These are phyloP conservation scores for Myocastor coypus DNA, from an alignment of 2,113 vertebrate species.

Conservation along the genomic window DNA sequence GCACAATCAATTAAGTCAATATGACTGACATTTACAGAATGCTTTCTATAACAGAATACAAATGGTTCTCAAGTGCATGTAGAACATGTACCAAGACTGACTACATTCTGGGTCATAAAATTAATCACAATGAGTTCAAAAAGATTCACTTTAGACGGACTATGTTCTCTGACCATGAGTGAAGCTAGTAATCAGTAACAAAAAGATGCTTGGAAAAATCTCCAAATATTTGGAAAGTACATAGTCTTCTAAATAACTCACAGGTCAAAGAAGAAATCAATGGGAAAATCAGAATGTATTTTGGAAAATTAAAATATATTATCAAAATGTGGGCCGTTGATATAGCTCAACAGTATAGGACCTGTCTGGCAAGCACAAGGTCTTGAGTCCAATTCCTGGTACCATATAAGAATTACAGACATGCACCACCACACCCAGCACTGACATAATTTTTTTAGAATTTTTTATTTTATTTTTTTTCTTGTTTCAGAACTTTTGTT, in stretches of 20 bases:
- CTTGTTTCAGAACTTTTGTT: too few species aligned
- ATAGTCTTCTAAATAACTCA: conserved; percentile 37
- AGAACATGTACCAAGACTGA: conserved; percentile 33
- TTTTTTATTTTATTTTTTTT: too few species aligned
- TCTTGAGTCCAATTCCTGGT: too few species aligned
- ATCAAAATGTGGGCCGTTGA: neutral
- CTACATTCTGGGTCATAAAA: conserved; percentile 39
- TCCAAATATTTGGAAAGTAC: conserved; percentile 36
- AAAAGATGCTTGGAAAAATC: conserved; percentile 11
- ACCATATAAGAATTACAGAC: neutral
- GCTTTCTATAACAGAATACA: neutral
- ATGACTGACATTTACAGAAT: conserved; percentile 1
- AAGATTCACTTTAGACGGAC: conserved; percentile 46
- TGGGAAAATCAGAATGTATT: conserved; percentile 19
- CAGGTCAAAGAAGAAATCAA: neutral
- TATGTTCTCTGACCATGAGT: conserved; percentile 6
- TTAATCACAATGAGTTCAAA: conserved; percentile 45
- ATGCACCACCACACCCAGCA: neutral
- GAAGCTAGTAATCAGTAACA: conserved; percentile 33
- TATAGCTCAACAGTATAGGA: too few species aligned
- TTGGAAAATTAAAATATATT: conserved; percentile 13
- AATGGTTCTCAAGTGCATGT: neutral
- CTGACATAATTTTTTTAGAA: neutral
- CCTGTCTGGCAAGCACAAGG: too few species aligned
- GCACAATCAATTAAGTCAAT: conserved; percentile 11